phyloP scores from a whole-genome alignment of 2,113 vertebrate genomes.

The Trochalopteron elliotii region DNA sequence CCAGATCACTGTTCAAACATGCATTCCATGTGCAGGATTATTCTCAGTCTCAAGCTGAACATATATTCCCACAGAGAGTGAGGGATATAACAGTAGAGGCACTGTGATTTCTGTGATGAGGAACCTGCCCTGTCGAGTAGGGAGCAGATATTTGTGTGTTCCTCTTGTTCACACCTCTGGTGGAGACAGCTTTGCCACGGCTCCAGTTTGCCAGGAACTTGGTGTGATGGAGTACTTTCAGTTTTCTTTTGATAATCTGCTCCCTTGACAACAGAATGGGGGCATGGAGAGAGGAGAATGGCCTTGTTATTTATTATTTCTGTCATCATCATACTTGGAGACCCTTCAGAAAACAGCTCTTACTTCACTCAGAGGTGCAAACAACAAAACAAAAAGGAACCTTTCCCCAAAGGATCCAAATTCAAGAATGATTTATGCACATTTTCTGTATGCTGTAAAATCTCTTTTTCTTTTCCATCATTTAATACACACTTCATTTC shows the following conservation, averaged over 20 bases:
- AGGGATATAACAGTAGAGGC: not conserved
- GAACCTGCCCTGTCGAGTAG: conserved; percentile 50
- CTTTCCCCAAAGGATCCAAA: not conserved
- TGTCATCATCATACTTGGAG: not conserved
- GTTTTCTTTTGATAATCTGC: not conserved
- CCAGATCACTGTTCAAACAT: not conserved
- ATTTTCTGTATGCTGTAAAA: not conserved
- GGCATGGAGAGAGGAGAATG: not conserved
- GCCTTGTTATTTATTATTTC: not conserved
- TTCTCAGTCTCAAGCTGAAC: not conserved
- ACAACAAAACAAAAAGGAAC: not conserved
- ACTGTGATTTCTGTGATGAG: conserved; percentile 6
- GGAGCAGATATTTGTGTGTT: conserved; percentile 69
- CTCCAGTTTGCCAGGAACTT: conserved; percentile 35
- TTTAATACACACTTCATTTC: not conserved
- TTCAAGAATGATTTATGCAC: accelerated
- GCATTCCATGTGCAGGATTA: not conserved
- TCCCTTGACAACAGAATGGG: not conserved
- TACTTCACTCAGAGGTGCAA: not conserved
- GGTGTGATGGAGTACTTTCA: conserved; percentile 18
- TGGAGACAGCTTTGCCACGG: conserved; percentile 57
- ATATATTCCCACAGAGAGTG: not conserved
- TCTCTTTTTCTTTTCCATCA: not conserved
- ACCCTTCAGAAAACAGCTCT: not conserved
- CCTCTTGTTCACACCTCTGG: conserved; percentile 66